A percentile compares a stretch with the other conserved stretches of the same genome.
Evolutionary conservation across 2,113 vertebrate genomes (phyloP).

Genomic region (Mus pahari): DNA sequence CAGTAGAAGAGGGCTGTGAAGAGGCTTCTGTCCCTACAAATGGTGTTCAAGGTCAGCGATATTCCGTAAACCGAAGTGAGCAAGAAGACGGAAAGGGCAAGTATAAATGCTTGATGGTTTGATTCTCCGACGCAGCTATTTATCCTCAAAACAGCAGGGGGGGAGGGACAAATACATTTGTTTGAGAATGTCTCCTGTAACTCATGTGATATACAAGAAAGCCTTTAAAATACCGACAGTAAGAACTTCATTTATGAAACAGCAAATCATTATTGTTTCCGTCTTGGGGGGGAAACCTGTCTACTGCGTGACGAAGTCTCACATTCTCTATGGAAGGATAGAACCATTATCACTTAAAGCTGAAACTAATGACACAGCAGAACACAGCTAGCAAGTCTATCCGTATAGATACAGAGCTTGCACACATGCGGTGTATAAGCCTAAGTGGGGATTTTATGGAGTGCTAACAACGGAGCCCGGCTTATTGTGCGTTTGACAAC

Average conservation of each 20-base stretch:
- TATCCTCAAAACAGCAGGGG: conserved; percentile 91
- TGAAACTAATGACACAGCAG: conserved; percentile 2
- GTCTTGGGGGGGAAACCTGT: background rate
- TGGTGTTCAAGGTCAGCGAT: conserved; percentile 91
- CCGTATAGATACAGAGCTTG: background rate
- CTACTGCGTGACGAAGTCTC: background rate
- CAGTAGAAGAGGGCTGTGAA: conserved; percentile 95
- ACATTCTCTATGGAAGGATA: background rate
- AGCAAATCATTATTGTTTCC: conserved; percentile 29
- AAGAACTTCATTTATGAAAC: conserved; percentile 19
- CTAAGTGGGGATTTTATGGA: background rate
- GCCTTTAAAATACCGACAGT: background rate
- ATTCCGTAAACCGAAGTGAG: conserved; percentile 95
- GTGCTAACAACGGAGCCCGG: background rate
- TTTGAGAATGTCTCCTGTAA: conserved; percentile 30
- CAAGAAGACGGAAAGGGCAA: conserved; percentile 94
- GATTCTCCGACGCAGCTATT: conserved; percentile 97
- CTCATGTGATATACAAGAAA: conserved; percentile 40
- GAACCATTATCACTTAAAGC: conserved; percentile 47
- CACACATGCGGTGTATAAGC: background rate
- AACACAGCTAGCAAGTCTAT: background rate
- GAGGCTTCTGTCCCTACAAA: conserved; percentile 90
- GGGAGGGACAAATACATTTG: conserved; percentile 34
- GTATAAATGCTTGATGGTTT: conserved; percentile 96
- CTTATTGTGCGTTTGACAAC: background rate